These are phyloP conservation scores for Donacobius atricapilla DNA, from an alignment of 2,113 vertebrate genomes.

Conservation along the genomic window DNA sequence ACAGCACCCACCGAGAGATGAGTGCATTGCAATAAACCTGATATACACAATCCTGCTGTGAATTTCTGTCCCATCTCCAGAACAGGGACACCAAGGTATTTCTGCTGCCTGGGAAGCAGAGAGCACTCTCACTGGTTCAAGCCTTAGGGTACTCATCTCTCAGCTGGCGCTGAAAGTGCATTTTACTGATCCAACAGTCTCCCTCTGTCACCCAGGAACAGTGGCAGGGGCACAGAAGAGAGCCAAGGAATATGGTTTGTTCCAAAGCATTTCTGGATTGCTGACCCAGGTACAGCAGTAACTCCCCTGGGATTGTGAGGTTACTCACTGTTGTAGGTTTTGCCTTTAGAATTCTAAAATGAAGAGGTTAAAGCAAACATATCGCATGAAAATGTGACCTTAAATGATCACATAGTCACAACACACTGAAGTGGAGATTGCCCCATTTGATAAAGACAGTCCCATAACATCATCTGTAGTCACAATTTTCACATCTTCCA, in stretches of 20 bases:
- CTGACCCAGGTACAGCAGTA: background rate
- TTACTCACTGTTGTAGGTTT: background rate
- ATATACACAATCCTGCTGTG: background rate
- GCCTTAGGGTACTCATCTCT: background rate
- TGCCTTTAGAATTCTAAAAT: background rate
- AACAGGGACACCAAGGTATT: background rate
- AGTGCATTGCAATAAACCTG: fast-evolving
- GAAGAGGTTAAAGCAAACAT: background rate
- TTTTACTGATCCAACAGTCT: background rate
- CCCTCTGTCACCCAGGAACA: background rate
- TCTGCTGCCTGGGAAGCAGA: background rate
- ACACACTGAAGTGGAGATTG: fast-evolving
- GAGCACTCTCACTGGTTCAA: background rate
- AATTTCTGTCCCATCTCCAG: background rate
- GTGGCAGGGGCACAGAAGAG: background rate
- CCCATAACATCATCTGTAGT: background rate
- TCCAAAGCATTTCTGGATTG: background rate
- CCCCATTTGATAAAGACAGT: background rate
- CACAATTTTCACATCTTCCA: background rate
- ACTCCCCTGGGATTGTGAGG: background rate
- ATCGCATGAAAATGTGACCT: background rate
- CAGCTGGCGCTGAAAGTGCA: background rate
- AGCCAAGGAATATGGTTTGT: background rate
- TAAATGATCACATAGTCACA: background rate
- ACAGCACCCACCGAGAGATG: fast-evolving